Evolutionary conservation across 2,113 vertebrate genomes (phyloP).

Genomic region (Ictalurus punctatus): DNA sequence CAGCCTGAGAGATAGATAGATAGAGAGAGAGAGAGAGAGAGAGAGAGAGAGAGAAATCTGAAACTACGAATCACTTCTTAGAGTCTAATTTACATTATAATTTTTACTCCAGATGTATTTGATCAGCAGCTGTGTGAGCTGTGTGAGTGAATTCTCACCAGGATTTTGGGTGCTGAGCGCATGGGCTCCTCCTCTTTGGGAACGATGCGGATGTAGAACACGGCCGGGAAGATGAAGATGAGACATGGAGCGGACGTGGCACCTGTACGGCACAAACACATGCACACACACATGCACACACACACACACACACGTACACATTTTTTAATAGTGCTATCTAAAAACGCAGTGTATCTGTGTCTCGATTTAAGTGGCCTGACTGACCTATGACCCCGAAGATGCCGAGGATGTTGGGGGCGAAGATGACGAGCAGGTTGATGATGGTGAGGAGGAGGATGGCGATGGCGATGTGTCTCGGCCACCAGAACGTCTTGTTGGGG

Average conservation of each 20-base stretch:
- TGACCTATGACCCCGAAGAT: constrained; percentile 97
- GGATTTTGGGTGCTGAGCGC: constrained; percentile 86
- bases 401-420: constrained; percentile 94
- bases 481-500: constrained; percentile 91
- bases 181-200: constrained; percentile 90
- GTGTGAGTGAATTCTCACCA: constrained; percentile 72
- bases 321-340: neutral
- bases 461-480: constrained; percentile 86
- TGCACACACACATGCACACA: neutral
- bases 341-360: neutral
- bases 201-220: constrained; percentile 96
- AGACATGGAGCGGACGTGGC: constrained; percentile 96
- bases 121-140: too few relatives aligned
- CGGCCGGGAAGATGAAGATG: constrained; percentile 98
- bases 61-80: neutral
- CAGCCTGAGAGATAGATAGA: constrained; percentile 76
- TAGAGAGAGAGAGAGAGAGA: neutral
- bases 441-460: constrained; percentile 81
- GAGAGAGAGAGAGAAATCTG: neutral
- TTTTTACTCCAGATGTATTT: neutral
- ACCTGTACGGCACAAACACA: constrained; percentile 70
- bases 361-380: constrained; percentile 46
- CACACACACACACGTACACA: neutral
- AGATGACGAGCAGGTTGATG: constrained; percentile 96
- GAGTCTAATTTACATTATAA: neutral